Evolutionary conservation across 2,113 vertebrate genomes (phyloP).

Genomic region (Pangasianodon hypophthalmus): DNA sequence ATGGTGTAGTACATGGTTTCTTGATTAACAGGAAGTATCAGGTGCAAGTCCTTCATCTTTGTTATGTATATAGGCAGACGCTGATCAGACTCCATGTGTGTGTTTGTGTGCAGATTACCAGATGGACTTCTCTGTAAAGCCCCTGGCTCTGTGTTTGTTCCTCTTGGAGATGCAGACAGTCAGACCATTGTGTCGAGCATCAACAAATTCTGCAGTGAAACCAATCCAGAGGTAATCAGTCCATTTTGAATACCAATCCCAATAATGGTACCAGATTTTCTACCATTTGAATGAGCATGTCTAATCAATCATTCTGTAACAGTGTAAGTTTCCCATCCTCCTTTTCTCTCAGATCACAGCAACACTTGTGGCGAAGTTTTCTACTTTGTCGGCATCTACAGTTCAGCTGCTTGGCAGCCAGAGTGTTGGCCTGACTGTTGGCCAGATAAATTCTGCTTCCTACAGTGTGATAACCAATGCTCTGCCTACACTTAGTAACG

Average conservation of each 20-base stretch:
- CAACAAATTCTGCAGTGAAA: conserved; percentile 42
- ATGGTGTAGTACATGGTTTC: not conserved
- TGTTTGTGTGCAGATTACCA: conserved; percentile 4
- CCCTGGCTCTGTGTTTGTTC: not conserved
- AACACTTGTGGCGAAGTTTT: conserved; percentile 59
- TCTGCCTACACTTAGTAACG: conserved; percentile 53
- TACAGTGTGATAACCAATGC: conserved; percentile 48
- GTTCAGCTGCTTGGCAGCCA: conserved; percentile 54
- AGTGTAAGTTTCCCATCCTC: not conserved
- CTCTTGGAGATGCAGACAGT: not conserved
- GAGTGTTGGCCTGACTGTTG: conserved; percentile 53
- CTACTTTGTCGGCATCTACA: conserved; percentile 47
- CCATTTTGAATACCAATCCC: not conserved
- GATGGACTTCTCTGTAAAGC: not conserved
- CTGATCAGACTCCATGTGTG: not conserved
- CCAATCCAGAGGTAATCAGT: conserved; percentile 43
- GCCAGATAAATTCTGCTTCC: conserved; percentile 55
- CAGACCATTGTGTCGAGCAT: not conserved
- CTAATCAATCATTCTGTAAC: not conserved
- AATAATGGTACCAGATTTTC: not conserved
- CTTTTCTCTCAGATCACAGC: conserved; percentile 53
- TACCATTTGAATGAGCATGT: not conserved
- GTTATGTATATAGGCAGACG: not conserved
- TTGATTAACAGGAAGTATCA: not conserved
- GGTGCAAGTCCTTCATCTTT: not conserved